Evolutionary conservation across 2,113 vertebrate genomes (phyloP), one percentile per base, ranked within the genome.

Genomic region (Guaruba guarouba): DNA sequence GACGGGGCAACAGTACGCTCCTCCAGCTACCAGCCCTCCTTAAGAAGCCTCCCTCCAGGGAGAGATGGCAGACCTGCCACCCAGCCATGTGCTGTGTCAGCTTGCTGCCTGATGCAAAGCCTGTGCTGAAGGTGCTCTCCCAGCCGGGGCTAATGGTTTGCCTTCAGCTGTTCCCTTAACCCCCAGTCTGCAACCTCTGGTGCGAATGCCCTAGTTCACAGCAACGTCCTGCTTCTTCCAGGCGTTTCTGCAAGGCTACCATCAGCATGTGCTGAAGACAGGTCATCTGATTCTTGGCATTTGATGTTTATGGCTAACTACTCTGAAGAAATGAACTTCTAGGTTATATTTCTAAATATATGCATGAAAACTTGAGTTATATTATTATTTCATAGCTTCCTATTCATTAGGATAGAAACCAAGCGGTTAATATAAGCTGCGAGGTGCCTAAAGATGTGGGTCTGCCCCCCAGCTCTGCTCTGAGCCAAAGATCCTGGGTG

Each of bases 151-250:
- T 33, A 8, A 7, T 8, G 20, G 52, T 29, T 48, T 84, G 46
- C 5, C 35, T 16, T 63, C 29, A 25, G 35, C 69, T 49, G 6
- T 11, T 49, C 8, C 29, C 43, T 29, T 28, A 11, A 6, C 6
- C 33, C 10, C 17, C 0, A 1, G 2, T 2, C 4, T 3, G 17
- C 3, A 1, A 28, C 18, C 15, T 44, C 31, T 3, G 1, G 5
- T 63, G 33, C 17, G 12, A 69, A n/a, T 2, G 7, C 28, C 29
- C 4, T 23, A 3, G 18, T 13, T 48, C 0, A 1, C 24, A 29
- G 61, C 17, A 33, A 33, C 4, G 4, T 27, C 41, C 48, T 27
- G 33, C 35, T 49, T 48, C 52, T 74, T 18, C 73, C 80, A 28
- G 16, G 35, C 0, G 0, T n/a, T 88, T 57, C 48, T 29, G 23